These are phyloP conservation scores for Oophaga sylvatica DNA, from an alignment of 2,797 vertebrate species.

Conservation along the genomic window DNA sequence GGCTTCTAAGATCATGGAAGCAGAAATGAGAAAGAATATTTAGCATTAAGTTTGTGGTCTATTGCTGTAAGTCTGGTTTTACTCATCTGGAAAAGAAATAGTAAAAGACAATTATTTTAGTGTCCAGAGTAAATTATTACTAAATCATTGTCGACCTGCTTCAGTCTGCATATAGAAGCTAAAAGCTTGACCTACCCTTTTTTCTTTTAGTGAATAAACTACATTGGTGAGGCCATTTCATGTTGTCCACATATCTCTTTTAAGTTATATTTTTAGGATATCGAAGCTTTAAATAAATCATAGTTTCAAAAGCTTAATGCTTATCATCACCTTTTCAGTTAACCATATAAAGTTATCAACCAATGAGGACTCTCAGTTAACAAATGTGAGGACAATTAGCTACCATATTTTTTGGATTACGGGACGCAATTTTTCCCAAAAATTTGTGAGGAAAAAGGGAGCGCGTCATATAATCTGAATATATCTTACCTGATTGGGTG, in stretches of 20 bases:
- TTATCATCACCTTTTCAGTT: too few relatives aligned
- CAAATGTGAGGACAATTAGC: too few relatives aligned
- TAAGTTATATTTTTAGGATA: not conserved
- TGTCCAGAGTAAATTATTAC: conserved; percentile 27
- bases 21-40: conserved; percentile 11
- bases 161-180: not conserved
- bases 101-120: conserved; percentile 19
- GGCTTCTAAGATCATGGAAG: not conserved
- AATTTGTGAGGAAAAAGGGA: too few relatives aligned
- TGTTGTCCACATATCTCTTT: not conserved
- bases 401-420: too few relatives aligned
- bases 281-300: not conserved
- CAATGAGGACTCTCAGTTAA: too few relatives aligned
- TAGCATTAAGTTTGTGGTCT: conserved; percentile 4
- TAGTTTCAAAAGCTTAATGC: too few relatives aligned
- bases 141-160: conserved; percentile 10
- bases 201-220: conserved; percentile 16
- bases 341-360: too few relatives aligned
- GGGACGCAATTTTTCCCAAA: too few relatives aligned
- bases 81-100: conserved; percentile 5
- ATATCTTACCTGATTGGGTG: too few relatives aligned
- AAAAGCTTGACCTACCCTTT: conserved; percentile 29
- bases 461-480: too few relatives aligned
- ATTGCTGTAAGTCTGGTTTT: conserved; percentile 33
- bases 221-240: not conserved